Evolutionary conservation across 2,888 invertebrate species (phyloP).

Genomic region (Molorchus minor): DNA sequence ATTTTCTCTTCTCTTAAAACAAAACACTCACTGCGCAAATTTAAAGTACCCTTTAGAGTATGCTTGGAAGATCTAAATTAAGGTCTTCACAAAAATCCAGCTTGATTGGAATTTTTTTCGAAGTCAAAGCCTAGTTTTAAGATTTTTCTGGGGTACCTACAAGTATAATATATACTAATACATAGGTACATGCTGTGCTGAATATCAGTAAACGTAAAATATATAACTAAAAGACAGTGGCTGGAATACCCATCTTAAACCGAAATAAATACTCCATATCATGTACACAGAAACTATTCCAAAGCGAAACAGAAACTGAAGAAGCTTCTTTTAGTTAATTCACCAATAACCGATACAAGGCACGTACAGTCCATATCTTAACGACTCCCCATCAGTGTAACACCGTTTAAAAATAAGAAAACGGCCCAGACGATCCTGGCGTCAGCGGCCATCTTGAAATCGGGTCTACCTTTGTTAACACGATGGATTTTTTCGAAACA

Average conservation of each 20-base stretch:
- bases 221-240: too few species aligned
- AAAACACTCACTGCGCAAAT: too few species aligned
- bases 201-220: too few species aligned
- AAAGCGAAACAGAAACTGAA: conserved; percentile 26
- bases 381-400: conserved; percentile 60
- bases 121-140: too few species aligned
- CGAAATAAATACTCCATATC: conserved; percentile 27
- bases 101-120: too few species aligned
- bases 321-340: conserved; percentile 52
- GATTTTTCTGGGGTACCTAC: too few species aligned
- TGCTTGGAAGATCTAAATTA: too few species aligned
- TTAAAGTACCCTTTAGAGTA: too few species aligned
- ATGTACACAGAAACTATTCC: conserved; percentile 38
- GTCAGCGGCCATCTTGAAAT: conserved; percentile 61
- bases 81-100: too few species aligned
- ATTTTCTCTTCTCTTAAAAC: too few species aligned
- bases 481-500: conserved; percentile 59
- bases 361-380: conserved; percentile 59
- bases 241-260: conserved; percentile 25
- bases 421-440: conserved; percentile 57
- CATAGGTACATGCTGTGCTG: too few species aligned
- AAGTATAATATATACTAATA: too few species aligned
- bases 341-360: conserved; percentile 58
- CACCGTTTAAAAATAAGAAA: conserved; percentile 60
- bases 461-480: conserved; percentile 60